Evolutionary conservation across 1,140 invertebrate species (phyloP), one percentile per base, ranked within the genome.

Genomic region (Chironomus tepperi): DNA sequence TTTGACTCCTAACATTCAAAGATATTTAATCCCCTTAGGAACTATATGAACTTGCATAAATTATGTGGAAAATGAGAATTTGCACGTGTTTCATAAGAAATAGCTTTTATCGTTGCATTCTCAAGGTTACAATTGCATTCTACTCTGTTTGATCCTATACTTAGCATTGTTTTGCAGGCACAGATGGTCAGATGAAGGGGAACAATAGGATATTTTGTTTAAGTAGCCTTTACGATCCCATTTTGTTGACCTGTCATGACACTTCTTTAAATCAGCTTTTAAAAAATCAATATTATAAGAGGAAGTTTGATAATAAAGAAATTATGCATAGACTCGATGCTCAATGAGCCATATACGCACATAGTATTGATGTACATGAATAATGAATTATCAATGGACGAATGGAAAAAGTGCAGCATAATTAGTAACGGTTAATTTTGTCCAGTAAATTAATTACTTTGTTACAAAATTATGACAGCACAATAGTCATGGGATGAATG

Each of bases 401-500:
- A 57, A n/a, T 57, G 47, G 10, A 57, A n/a, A 34, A 12, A 57
- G n/a, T 57, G 47, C 47, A n/a, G 12, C 47, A 57, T 57, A n/a
- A 57, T 57, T 34, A 34, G 24, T 57, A n/a, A 57, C 47, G 47
- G 47, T 57, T 57, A 57, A 57, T 57, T 57, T 57, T 57, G 47
- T 57, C 47, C 47, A 57, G 47, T 57, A 57, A 57, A 57, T 57
- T 57, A 57, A 57, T 57, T 57, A 57, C n/a, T 57, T 57, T 57
- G n/a, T 57, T n/a, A 57, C 47, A 57, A 57, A 57, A 57, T 57
- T 57, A 57, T 57, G 47, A 57, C 47, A 57, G 47, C 47, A 57
- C 47, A 57, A 57, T 57, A n/a, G 47, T n/a, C 47, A 57, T 34
- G 24, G 24, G 24, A 34, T 34, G 24, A 34, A 34, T 34, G 24